phyloP scores from a whole-genome alignment of 2,888 invertebrate species.

The Heteropelma amictum region DNA sequence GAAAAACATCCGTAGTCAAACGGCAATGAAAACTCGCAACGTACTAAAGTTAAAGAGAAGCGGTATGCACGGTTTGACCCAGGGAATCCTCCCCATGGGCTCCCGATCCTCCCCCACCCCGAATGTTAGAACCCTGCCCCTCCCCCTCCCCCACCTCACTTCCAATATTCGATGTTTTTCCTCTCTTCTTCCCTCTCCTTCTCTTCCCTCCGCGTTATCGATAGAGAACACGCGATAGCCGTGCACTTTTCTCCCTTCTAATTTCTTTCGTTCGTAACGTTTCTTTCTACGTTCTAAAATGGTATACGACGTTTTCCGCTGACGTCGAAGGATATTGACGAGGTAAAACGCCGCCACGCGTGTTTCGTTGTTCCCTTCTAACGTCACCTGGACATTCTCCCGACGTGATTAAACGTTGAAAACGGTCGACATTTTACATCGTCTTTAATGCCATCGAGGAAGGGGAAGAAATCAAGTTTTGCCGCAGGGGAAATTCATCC shows the following conservation, averaged over 20 bases:
- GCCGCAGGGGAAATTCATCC: not conserved
- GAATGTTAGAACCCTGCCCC: slow-evolving; percentile 17
- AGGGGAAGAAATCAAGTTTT: not conserved
- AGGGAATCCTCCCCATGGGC: slow-evolving; percentile 50
- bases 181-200: slow-evolving; percentile 4
- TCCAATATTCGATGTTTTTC: slow-evolving; percentile 27
- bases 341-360: no score
- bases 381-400: no score
- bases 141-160: slow-evolving; percentile 13
- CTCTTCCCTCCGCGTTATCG: not conserved
- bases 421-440: not conserved
- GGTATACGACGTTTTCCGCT: no score
- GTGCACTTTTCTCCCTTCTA: no score
- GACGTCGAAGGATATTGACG: no score
- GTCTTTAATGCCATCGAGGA: not conserved
- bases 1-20: slow-evolving; percentile 24
- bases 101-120: slow-evolving; percentile 21
- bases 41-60: slow-evolving; percentile 57
- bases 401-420: not conserved
- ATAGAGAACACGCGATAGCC: not conserved
- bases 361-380: no score
- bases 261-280: no score
- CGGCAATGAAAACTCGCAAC: slow-evolving; percentile 54
- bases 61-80: slow-evolving; percentile 51
- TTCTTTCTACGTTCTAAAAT: no score